Base-by-base conservation (phyloP, 2,888 invertebrate species). In the Morpho deidamia region DNA sequence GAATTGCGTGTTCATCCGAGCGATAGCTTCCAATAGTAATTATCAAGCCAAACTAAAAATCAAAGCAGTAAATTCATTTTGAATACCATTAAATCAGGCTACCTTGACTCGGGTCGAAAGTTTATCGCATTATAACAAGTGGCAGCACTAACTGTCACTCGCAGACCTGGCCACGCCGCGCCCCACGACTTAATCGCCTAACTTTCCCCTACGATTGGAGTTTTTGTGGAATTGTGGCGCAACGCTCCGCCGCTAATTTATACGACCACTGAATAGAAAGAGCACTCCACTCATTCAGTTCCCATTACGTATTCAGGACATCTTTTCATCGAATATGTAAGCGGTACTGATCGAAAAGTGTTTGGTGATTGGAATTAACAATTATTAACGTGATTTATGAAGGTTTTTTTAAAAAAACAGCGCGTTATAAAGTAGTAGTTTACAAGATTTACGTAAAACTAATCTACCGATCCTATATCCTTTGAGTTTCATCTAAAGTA, bases 101-200 rank as follows among this genome's bases (percentile, higher is more conserved):
- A 87, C 87, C 87, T 87, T 86, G 83, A 87, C 84, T 83, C 83
- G 86, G 88, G 87, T 85, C 80, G 77, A 81, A 87, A 88, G 84
- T 89, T 87, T 74, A 81, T 82, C 83, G 81, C 83, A 86, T 86
- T 87, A 87, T 87, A 87, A 84, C 82, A 85, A 87, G 86, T 85
- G 85, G 84, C 78, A 74, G 85, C 83, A 86, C 85, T 87, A 86
- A 86, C 86, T 89, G 88, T 87, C 88, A 80, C 72, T 74, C 74
- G 70, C 88, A 89, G 85, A 78, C 84, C 85, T 84, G 87, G 78
- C 83, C 78, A 66, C 65, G 73, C 83, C 84, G 83, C 86, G 86
- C 81, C 87, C 85, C 83, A 78, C 75, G 83, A 83, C 85, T 88
- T 88, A 89, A 89, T 88, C 86, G 83, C 81, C 82, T 76, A 88